These are phyloP conservation scores for Phortica okadai DNA, from an alignment of 2,888 invertebrate species.

Conservation along the genomic window DNA sequence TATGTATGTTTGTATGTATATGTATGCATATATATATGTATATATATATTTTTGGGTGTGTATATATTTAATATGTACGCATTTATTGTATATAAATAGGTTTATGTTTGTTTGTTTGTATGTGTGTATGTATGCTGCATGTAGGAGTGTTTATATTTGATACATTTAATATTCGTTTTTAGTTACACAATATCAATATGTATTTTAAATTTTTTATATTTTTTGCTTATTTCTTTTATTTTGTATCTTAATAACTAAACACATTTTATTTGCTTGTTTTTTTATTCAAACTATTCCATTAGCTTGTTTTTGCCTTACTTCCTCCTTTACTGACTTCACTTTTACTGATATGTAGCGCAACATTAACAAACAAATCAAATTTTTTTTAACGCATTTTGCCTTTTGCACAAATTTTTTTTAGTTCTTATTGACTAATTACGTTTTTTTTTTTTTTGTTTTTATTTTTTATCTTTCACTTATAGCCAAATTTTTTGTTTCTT, in stretches of 20 bases:
- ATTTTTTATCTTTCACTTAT: slow-evolving; percentile 45
- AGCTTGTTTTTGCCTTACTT: slow-evolving; percentile 29
- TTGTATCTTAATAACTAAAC: slow-evolving; percentile 4
- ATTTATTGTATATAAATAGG: slow-evolving; percentile 48
- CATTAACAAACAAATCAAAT: slow-evolving; percentile 76
- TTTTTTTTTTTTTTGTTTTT: slow-evolving; percentile 51
- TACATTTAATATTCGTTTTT: slow-evolving; percentile 1
- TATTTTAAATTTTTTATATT: slow-evolving; percentile 39
- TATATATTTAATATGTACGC: slow-evolving; percentile 56
- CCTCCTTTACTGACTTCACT: slow-evolving; percentile 31
- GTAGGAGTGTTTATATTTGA: slow-evolving; percentile 17
- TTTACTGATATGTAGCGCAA: slow-evolving; percentile 77
- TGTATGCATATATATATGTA: slow-evolving; percentile 42
- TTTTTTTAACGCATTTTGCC: slow-evolving; percentile 50
- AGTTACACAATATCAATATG: slow-evolving; percentile 48
- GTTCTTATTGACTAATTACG: slow-evolving; percentile 46
- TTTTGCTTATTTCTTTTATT: slow-evolving; percentile 39
- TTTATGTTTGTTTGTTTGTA: slow-evolving; percentile 59
- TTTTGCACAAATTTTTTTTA: slow-evolving; percentile 41
- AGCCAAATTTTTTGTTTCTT: slow-evolving; percentile 59
- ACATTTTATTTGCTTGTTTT: slow-evolving; percentile 37
- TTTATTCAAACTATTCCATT: slow-evolving; percentile 37
- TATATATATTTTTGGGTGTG: slow-evolving; percentile 42
- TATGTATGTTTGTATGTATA: slow-evolving; percentile 47
- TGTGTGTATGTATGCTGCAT: slow-evolving; percentile 57